These are phyloP conservation scores for Trichonephila clavipes DNA, from an alignment of 1,140 invertebrate species.

Conservation along the genomic window DNA sequence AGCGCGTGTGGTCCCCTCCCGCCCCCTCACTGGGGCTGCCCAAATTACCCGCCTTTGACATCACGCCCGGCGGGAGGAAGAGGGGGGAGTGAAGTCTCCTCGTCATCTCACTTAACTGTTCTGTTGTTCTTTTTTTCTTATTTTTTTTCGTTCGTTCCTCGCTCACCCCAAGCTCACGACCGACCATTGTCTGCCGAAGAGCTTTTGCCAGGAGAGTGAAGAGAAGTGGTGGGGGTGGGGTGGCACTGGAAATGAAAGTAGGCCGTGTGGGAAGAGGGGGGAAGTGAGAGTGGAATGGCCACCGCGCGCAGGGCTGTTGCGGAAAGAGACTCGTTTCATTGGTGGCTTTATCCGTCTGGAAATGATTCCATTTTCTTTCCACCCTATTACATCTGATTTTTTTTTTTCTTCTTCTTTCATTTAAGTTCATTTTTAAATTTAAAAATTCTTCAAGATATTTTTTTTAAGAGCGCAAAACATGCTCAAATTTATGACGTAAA, in stretches of 20 bases:
- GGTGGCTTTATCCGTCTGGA: conserved; percentile 8
- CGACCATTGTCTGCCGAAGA: background rate
- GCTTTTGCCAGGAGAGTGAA: background rate
- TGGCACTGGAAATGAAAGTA: background rate
- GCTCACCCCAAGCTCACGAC: background rate
- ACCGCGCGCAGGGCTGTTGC: background rate
- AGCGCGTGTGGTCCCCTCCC: conserved; percentile 8
- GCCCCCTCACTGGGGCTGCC: conserved; percentile 3
- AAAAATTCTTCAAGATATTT: too few relatives aligned
- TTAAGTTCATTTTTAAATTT: too few relatives aligned
- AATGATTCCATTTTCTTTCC: background rate
- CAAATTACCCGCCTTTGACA: conserved; percentile 16
- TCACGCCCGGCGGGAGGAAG: background rate
- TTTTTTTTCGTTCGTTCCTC: background rate
- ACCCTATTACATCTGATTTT: background rate
- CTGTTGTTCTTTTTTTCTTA: background rate
- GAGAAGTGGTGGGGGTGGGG: too few relatives aligned
- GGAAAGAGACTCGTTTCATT: background rate
- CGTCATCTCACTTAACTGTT: conserved; percentile 25
- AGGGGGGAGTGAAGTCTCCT: background rate
- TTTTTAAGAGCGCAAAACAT: too few relatives aligned
- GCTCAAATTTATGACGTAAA: too few relatives aligned
- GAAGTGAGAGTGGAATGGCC: background rate
- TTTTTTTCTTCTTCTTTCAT: background rate
- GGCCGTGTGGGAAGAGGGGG: background rate